phyloP scores from a whole-genome alignment of 64 coral and sea anemone species.

The Astreopora myriophthalma region DNA sequence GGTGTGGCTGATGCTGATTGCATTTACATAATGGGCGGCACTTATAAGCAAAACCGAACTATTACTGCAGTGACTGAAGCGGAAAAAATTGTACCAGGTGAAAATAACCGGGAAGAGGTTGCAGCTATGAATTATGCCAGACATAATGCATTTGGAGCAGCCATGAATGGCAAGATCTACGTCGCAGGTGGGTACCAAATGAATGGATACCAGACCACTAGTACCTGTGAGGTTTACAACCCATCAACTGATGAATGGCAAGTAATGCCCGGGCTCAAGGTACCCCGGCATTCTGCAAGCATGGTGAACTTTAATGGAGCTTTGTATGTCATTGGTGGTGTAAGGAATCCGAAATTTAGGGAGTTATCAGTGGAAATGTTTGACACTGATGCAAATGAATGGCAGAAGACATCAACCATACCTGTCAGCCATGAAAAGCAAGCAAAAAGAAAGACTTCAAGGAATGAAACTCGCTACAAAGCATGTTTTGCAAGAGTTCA shows the following conservation, averaged over 20 bases:
- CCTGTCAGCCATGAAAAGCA: not conserved
- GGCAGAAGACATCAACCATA: not conserved
- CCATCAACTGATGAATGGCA: slow-evolving; percentile 1
- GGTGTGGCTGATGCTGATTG: not conserved
- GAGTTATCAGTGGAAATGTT: slow-evolving; percentile 1
- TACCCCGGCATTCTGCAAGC: not conserved
- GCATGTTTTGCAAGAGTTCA: not conserved
- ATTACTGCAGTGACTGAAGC: not conserved
- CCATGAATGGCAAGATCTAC: slow-evolving; percentile 11
- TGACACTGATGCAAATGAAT: not conserved
- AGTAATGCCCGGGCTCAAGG: not conserved
- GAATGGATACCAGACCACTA: fast-evolving
- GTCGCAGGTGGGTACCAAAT: not conserved
- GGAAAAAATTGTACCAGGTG: not conserved
- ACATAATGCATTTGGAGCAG: not conserved
- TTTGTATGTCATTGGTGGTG: not conserved
- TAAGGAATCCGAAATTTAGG: not conserved
- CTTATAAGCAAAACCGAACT: not conserved
- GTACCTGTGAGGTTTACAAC: not conserved
- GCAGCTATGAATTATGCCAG: not conserved
- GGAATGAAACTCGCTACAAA: not conserved
- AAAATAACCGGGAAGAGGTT: not conserved
- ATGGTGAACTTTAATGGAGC: not conserved
- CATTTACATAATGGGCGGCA: not conserved
- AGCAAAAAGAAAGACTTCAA: not conserved